phyloP scores from a whole-genome alignment of 1,140 invertebrate genomes.

The Leptopilina boulardi region DNA sequence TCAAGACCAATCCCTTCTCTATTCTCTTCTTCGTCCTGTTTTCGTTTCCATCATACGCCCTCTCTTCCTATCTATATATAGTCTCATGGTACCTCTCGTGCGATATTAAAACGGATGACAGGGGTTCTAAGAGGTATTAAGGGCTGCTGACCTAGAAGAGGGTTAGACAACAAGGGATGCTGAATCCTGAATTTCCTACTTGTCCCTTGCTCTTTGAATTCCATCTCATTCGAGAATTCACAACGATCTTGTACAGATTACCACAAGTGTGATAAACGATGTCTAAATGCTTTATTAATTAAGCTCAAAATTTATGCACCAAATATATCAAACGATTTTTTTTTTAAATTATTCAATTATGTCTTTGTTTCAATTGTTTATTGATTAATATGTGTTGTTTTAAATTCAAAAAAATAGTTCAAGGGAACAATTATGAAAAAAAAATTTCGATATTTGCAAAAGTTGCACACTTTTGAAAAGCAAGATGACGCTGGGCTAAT shows the following conservation, averaged over 20 bases:
- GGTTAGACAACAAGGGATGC: slow-evolving; percentile 28
- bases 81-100: slow-evolving; percentile 10
- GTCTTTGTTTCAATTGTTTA: no score
- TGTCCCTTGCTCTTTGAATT: slow-evolving; percentile 22
- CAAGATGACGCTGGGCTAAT: no score
- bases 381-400: no score
- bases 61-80: background rate
- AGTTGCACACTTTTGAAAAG: no score
- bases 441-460: no score
- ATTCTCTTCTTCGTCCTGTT: slow-evolving; percentile 5
- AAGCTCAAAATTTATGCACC: background rate
- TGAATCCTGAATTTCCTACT: slow-evolving; percentile 12
- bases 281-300: slow-evolving; percentile 25
- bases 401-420: no score
- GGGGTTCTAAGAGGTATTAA: slow-evolving; percentile 28
- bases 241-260: slow-evolving; percentile 26
- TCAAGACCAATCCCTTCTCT: slow-evolving; percentile 1
- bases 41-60: slow-evolving; percentile 26
- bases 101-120: slow-evolving; percentile 34
- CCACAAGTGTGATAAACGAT: slow-evolving; percentile 16
- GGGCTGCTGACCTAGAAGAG: slow-evolving; percentile 36
- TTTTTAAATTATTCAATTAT: no score
- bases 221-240: background rate
- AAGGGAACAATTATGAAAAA: no score
- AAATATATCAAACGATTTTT: background rate